phyloP scores from a whole-genome alignment of 2,888 invertebrate species.

The Abrostola tripartita region DNA sequence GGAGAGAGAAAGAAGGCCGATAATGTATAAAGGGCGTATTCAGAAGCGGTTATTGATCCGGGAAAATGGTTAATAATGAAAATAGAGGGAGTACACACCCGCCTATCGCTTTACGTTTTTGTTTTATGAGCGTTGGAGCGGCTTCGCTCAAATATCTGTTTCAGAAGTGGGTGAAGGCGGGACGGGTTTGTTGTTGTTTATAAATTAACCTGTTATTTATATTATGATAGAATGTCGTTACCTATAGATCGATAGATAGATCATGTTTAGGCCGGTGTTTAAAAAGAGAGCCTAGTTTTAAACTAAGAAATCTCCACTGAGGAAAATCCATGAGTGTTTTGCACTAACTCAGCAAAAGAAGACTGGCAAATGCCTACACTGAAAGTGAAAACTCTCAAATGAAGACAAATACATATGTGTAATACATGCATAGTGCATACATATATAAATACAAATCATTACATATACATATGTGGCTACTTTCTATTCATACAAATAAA shows the following conservation, averaged over 20 bases:
- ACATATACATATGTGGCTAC: too few relatives aligned
- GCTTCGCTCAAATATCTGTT: slow-evolving; percentile 30
- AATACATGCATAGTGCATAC: too few relatives aligned
- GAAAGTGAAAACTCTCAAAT: too few relatives aligned
- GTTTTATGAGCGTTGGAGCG: slow-evolving; percentile 29
- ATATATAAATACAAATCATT: too few relatives aligned
- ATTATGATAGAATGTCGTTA: neutral
- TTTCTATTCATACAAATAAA: too few relatives aligned
- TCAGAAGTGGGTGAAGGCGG: slow-evolving; percentile 5
- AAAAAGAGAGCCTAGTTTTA: too few relatives aligned
- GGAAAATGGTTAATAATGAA: slow-evolving; percentile 49
- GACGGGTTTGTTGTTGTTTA: slow-evolving; percentile 17
- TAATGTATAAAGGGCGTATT: slow-evolving; percentile 50
- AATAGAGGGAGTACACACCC: slow-evolving; percentile 43
- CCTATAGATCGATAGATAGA: too few relatives aligned
- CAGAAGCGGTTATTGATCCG: slow-evolving; percentile 43
- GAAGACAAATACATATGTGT: too few relatives aligned
- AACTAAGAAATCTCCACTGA: too few relatives aligned
- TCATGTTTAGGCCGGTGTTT: neutral
- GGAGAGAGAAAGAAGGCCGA: slow-evolving; percentile 42
- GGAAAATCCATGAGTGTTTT: too few relatives aligned
- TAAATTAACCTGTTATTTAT: slow-evolving; percentile 1
- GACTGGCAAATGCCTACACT: too few relatives aligned
- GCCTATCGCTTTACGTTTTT: slow-evolving; percentile 19
- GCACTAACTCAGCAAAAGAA: too few relatives aligned